phyloP scores from a whole-genome alignment of 2,888 invertebrate species.

The Tenthredo amoena region DNA sequence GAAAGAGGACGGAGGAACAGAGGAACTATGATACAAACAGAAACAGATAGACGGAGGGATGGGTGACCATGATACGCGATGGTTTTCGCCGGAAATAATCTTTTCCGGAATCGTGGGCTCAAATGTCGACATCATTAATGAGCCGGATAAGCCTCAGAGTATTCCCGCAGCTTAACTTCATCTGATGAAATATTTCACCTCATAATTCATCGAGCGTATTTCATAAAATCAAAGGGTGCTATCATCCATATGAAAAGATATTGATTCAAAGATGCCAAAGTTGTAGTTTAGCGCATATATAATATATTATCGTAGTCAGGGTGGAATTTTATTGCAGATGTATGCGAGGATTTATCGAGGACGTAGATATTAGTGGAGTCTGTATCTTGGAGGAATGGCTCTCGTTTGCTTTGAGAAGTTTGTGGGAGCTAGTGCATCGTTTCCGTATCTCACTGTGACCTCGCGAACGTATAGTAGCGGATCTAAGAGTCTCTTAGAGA shows the following conservation, averaged over 20 bases:
- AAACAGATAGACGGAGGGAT: background rate
- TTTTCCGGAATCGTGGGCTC: background rate
- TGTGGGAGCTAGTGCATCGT: conserved; percentile 18
- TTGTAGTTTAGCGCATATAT: background rate
- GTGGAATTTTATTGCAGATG: background rate
- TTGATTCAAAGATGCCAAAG: background rate
- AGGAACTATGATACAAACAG: background rate
- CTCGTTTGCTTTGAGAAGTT: conserved; percentile 21
- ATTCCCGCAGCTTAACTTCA: background rate
- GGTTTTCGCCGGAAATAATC: background rate
- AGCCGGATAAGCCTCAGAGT: background rate
- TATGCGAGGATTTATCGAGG: background rate
- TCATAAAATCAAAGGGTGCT: background rate
- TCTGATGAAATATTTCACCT: background rate
- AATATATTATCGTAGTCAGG: background rate
- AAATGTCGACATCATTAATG: conserved; percentile 16
- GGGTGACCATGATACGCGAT: conserved; percentile 14
- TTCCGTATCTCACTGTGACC: conserved; percentile 17
- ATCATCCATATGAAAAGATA: background rate
- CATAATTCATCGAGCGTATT: background rate
- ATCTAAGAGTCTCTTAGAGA: conserved; percentile 38
- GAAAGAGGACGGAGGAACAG: background rate
- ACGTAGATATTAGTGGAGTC: background rate
- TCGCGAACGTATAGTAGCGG: conserved; percentile 13
- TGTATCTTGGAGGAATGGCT: conserved; percentile 26